Base-by-base conservation (phyloP, 2,888 invertebrate species). In the Allygus modestus region DNA sequence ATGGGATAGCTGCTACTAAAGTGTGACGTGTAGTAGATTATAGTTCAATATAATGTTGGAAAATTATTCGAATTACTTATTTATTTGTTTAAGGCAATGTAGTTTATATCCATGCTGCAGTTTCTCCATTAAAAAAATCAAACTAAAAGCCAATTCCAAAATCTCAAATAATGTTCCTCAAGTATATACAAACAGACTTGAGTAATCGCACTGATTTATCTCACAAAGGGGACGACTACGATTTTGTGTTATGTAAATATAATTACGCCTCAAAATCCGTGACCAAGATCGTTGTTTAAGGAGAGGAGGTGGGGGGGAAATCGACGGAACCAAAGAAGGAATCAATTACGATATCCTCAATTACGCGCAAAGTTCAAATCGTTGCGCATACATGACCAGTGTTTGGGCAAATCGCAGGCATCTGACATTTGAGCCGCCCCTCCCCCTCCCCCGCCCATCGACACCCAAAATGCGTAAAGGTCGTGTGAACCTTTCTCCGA, bases 401-500 rank as follows among this genome's bases (percentile, higher is more conserved):
- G 73, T 73, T 73, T 37, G 73, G 37, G 73, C 23, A 73, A 73
- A 41, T 37, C 73, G 41, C 23, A 17, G 73, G 23, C 73, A 73
- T 37, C 73, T 73, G 73, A 73, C 73, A 73, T 73, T 73, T 73
- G 23, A 12, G 33, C 33, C 20, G 11, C 41, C 73, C 37, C 73
- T 23, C 43, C 43, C 43, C 17, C 73, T n/a, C 73, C 23, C 9
- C 69, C 69, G 4, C 23, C 37, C 73, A 23, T 23, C 69, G 31
- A 31, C 23, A 23, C 73, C 41, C 41, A 73, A 73, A 73, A 73
- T 73, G 43, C 73, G 43, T 69, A 73, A 73, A 73, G 73, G 73
- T 73, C 73, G 37, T 73, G 73, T 41, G 41, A 73, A 41, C 73
- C 73, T 73, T 73, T 73, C 73, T 69, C 69, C 43, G n/a, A 23